These are phyloP conservation scores for Rhinella marina DNA, from an alignment of 2,797 vertebrate genomes.

Conservation along the genomic window DNA sequence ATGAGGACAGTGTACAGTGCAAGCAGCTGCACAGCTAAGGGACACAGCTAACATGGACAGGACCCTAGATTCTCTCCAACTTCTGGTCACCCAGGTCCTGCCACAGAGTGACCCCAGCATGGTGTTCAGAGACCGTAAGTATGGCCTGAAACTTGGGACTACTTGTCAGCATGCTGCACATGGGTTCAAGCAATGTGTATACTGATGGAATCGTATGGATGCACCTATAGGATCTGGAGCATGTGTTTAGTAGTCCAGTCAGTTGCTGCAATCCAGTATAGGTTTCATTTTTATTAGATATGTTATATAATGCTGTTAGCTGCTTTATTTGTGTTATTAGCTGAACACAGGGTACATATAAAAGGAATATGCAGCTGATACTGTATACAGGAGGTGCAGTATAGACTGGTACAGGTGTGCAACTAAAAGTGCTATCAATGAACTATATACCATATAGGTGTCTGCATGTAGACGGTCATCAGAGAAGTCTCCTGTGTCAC, in stretches of 20 bases:
- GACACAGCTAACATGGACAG: conserved; percentile 71
- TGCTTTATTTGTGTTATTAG: background rate
- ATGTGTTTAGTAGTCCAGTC: background rate
- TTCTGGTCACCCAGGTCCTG: conserved; percentile 78
- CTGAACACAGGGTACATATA: background rate
- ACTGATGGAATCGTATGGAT: background rate
- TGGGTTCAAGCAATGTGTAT: background rate
- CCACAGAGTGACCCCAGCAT: conserved; percentile 78
- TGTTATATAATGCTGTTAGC: background rate
- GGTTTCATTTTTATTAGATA: background rate
- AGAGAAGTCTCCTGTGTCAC: background rate
- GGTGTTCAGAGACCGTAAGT: conserved; percentile 87
- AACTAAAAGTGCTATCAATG: background rate
- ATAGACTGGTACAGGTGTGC: background rate
- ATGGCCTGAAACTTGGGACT: conserved; percentile 48
- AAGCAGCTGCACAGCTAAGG: conserved; percentile 63
- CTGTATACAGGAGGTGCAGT: background rate
- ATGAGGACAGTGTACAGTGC: conserved; percentile 69
- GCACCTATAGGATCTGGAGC: background rate
- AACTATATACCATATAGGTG: background rate
- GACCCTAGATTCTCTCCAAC: conserved; percentile 72
- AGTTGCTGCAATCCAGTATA: background rate
- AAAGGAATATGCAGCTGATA: background rate
- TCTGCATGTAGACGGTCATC: background rate
- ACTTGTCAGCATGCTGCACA: background rate